Base-by-base conservation (phyloP, 2,888 invertebrate species). In the Dinocampus coccinellae region DNA sequence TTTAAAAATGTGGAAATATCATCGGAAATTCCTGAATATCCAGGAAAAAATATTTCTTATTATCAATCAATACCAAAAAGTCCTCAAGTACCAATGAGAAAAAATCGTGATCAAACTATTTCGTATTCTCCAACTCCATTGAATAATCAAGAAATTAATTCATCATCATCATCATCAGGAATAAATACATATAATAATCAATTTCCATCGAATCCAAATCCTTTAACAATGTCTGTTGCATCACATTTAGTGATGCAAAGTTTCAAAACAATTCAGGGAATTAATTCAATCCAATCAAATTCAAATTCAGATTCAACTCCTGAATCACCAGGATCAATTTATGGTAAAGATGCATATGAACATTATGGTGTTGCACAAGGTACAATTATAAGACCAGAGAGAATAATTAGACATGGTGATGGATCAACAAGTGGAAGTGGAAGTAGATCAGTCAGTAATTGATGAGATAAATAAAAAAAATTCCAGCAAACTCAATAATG, bases 171-270 rank as follows among this genome's bases (percentile, higher is more conserved):
- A n/a, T 34, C 36, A 66, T 10, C 57, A 71, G 33, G 11, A 29
- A 52, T 7, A 4, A 26, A 47, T 11, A 29, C 2, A 33, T 16
- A n/a, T 10, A 11, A 26, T 16, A 47, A 64, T 9, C 63, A 64
- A 47, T 33, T 52, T 29, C 71, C 24, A 53, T 64, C 29, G 11
- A 47, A 55, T 9, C 16, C 57, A n/a, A 81, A 81, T 73, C 78
- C 83, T 53, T 58, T 81, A 26, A 79, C 82, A 42, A 80, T 80
- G 77, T 79, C 83, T 2, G 80, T 80, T 7, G 80, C 83, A 3
- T 84, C 84, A 20, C 84, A 84, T 69, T 77, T 85, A 55, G 84
- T 82, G 3, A 80, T 85, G 80, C 85, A 84, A 68, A 85, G 84
- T 69, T 85, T 85, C 71, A 84, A 80, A 70, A 76, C 82, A 16